Evolutionary conservation across 2,888 invertebrate species (phyloP).

Genomic region (Griposia aprilina): DNA sequence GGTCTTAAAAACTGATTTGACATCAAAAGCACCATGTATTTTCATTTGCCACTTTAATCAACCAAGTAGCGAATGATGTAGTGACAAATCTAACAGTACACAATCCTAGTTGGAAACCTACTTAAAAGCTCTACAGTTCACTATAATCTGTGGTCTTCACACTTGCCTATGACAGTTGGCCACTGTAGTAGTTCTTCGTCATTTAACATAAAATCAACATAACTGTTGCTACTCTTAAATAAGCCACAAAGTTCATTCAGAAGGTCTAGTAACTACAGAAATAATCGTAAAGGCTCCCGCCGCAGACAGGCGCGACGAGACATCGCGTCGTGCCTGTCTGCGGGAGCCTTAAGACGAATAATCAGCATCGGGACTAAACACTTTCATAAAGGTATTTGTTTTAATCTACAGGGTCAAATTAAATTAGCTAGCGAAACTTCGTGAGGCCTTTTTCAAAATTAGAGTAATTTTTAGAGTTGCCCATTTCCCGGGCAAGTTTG

Average conservation of each 20-base stretch:
- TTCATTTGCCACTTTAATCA: background rate
- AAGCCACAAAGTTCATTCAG: background rate
- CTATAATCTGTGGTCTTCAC: constrained; percentile 7
- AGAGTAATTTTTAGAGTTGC: background rate
- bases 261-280: constrained; percentile 1
- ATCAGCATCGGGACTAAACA: too few relatives aligned
- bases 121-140: constrained; percentile 1
- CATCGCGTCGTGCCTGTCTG: too few relatives aligned
- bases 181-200: constrained; percentile 48
- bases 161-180: constrained; percentile 11
- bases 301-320: too few relatives aligned
- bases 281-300: background rate
- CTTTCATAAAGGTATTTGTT: too few relatives aligned
- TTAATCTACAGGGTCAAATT: too few relatives aligned
- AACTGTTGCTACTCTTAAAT: constrained; percentile 31
- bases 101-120: background rate
- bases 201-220: constrained; percentile 55
- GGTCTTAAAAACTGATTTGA: background rate
- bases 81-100: background rate
- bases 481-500: too few relatives aligned
- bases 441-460: background rate
- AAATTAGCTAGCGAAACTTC: too few relatives aligned
- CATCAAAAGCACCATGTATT: background rate
- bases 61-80: background rate
- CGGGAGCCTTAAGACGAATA: too few relatives aligned